A percentile compares a stretch with the other conserved stretches of the same genome.
phyloP scores from a whole-genome alignment of 2,888 invertebrate genomes.

The Shargacucullia verbasci region DNA sequence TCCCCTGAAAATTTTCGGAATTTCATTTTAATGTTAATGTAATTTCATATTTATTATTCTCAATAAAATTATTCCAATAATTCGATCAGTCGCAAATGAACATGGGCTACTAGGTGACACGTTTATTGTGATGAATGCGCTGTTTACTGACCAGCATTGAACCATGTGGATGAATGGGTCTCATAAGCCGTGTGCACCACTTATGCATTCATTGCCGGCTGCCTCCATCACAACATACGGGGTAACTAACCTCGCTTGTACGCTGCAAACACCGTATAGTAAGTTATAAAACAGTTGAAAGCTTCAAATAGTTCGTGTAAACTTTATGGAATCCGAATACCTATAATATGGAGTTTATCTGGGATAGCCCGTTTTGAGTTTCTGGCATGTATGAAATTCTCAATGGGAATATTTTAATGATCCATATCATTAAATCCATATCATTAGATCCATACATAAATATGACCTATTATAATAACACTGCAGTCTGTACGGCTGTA shows the following conservation, averaged over 20 bases:
- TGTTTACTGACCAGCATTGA: constrained; percentile 81
- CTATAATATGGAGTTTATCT: constrained; percentile 22
- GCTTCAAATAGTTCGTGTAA: constrained; percentile 38
- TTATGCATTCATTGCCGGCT: constrained; percentile 79
- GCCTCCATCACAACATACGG: constrained; percentile 65
- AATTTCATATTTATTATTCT: constrained; percentile 11
- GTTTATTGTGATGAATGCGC: constrained; percentile 73
- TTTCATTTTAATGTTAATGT: constrained; percentile 24
- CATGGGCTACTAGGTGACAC: constrained; percentile 84
- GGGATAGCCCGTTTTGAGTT: constrained; percentile 12
- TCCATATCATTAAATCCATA: no score
- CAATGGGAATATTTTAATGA: constrained; percentile 19
- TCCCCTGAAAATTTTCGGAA: constrained; percentile 6
- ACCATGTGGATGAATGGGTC: constrained; percentile 73
- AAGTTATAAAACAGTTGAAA: constrained; percentile 37
- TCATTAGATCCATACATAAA: no score
- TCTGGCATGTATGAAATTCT: constrained; percentile 6
- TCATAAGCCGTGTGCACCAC: constrained; percentile 74
- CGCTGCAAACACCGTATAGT: constrained; percentile 49
- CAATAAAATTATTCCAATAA: constrained; percentile 30
- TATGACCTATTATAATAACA: background rate
- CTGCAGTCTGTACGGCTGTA: no score
- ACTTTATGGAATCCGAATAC: constrained; percentile 34
- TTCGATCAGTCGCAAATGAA: constrained; percentile 42
- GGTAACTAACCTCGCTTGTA: constrained; percentile 80